Conservation (phyloP, 2,113 vertebrate genomes). For the Electrona antarctica region DNA sequence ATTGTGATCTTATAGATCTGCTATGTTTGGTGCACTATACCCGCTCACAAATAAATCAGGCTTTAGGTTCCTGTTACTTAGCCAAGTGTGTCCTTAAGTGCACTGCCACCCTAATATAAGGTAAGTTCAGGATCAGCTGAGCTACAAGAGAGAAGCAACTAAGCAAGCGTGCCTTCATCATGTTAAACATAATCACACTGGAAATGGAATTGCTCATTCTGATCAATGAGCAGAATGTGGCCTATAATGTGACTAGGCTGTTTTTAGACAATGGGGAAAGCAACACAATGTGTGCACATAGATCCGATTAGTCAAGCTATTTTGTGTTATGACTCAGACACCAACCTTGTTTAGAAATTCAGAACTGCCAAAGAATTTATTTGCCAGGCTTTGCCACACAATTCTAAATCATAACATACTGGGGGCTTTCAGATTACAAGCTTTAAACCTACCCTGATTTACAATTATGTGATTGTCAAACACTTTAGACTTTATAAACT, state of each 20-base stretch:
- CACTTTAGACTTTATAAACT: no score
- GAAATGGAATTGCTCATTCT: not conserved
- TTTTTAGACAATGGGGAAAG: not conserved
- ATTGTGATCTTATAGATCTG: no score
- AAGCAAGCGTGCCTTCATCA: not conserved
- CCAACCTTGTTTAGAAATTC: not conserved
- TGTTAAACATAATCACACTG: not conserved
- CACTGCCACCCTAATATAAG: not conserved
- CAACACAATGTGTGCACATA: not conserved
- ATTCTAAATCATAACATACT: not conserved
- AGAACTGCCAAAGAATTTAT: slow-evolving; percentile 1
- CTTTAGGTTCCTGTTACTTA: not conserved
- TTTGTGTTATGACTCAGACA: not conserved
- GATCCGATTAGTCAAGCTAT: not conserved
- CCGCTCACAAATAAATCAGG: no score
- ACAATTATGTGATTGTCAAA: no score
- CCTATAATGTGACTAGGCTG: not conserved
- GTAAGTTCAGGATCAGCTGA: not conserved
- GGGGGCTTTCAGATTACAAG: no score
- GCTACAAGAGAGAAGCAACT: not conserved
- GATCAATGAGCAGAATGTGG: not conserved
- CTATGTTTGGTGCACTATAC: no score
- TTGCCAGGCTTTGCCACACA: not conserved
- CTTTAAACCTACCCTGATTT: no score
- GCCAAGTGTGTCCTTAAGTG: slow-evolving; percentile 1